Base-by-base conservation (phyloP, 2,113 vertebrate species). In the Notechis scutatus region DNA sequence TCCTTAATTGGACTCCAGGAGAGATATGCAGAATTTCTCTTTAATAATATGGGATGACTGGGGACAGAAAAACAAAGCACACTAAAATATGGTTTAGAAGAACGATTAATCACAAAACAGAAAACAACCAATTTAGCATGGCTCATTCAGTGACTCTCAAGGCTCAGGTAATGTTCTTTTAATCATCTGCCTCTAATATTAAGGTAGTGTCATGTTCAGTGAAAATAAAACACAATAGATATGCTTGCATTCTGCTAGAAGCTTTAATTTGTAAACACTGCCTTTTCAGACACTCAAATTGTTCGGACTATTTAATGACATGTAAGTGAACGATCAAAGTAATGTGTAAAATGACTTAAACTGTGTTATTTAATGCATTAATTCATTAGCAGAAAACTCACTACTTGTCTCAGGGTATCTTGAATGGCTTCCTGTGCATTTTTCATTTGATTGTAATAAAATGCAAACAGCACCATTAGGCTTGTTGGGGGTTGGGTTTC, bases 1-100 rank as follows among this genome's bases (percentile, higher is more conserved):
- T 99, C 99, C 99, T 99, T 99, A 99, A 99, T 99, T 99, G 99
- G 99, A 99, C 99, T 99, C 99, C 99, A 98, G 98, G 99, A 99
- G 99, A 99, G 99, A 99, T 98, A 99, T 99, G 98, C 98, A 98
- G 98, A 99, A 99, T 99, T 98, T 99, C 98, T 99, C 99, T 99
- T 99, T 99, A 99, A 99, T 99, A 99, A 99, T 99, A 99, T 98
- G 98, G 98, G 98, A 99, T 99, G 99, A 99, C 99, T 99, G 97
- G 98, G 98, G 98, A 99, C 98, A 98, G 98, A 98, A 99, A 99
- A 99, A 99, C 98, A 99, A 99, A 99, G 98, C 98, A 97, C 97
- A 98, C 98, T 99, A 99, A 99, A 99, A 99, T 99, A 99, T 99
- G 98, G 98, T 98, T 98, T 98, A 97, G 97, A 98, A 98, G 98